A percentile compares a stretch with the other conserved stretches of the same genome.
Evolutionary conservation across 2,113 vertebrate genomes (phyloP).

Genomic region (Melierax canorus): DNA sequence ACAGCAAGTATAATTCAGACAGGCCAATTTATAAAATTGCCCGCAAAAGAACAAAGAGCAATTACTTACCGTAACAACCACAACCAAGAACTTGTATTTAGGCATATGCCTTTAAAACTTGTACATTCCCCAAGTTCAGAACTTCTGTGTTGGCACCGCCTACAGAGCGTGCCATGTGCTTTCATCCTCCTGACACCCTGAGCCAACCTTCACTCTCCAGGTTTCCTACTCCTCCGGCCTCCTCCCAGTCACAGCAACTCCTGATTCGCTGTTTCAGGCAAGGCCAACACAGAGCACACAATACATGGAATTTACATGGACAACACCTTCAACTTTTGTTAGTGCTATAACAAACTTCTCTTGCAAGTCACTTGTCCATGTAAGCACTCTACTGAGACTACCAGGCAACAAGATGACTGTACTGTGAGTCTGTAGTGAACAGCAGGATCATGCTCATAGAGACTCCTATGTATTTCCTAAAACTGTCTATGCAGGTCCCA

Average conservation of each 20-base stretch:
- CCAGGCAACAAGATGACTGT: neutral
- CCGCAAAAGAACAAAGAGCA: neutral
- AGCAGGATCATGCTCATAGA: rapidly evolving
- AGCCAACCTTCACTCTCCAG: neutral
- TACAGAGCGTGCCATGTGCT: rapidly evolving
- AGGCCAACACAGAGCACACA: neutral
- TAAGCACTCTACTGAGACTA: neutral
- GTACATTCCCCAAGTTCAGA: neutral
- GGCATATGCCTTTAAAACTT: neutral
- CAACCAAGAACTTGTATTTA: neutral
- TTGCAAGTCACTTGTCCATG: neutral
- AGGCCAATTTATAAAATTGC: neutral
- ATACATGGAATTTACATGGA: rapidly evolving
- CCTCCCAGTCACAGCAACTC: neutral
- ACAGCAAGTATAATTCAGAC: neutral
- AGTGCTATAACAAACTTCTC: neutral
- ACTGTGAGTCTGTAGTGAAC: rapidly evolving
- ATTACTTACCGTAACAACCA: neutral
- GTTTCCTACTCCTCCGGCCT: neutral
- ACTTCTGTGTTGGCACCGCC: neutral
- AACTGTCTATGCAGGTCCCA: neutral
- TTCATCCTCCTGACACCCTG: neutral
- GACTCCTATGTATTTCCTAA: neutral
- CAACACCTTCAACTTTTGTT: neutral
- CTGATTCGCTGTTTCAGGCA: neutral